Evolutionary conservation across 2,797 vertebrate species (phyloP), one percentile per base, ranked within the genome.

Genomic region (Mycteria americana): DNA sequence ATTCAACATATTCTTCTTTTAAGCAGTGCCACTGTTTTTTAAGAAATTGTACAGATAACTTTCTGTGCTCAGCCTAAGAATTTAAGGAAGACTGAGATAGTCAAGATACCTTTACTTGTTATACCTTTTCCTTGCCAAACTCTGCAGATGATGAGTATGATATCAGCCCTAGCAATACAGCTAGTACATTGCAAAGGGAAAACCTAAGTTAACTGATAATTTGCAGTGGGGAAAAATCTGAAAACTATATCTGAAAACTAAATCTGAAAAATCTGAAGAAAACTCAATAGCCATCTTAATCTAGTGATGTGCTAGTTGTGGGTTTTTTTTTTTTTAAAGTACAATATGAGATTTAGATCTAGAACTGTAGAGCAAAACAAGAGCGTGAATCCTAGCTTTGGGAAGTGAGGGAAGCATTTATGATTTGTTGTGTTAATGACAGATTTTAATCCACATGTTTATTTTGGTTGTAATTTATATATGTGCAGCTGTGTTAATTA

Each of bases 101-200:
- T 35, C 59, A 76, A 76, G 31, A 35, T 16, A 18, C 51, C 22
- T 72, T 39, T 54, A 7, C 13, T 46, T 0, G 0, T 62, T 33
- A 33, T 11, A 41, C 8, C 8, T 75, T 51, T 80, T 48, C 33
- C 25, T 53, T 85, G 75, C 45, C n/a, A 45, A 39, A 19, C 39
- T 59, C 54, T 56, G 46, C 51, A 78, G 79, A 84, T 41, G 23
- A 56, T 78, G 57, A 7, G 35, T 51, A 0, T 45, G 28, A 9
- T 72, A 35, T 16, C 21, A 69, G 39, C 12, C 28, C 35, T 53
- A 56, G 37, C 28, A 79, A 41, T 62, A 41, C 28, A 31, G 24
- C 21, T 13, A n/a, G 22, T 33, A 50, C 10, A 6, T 30, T 51
- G 54, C 22, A 62, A 51, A 54, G 35, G 28, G n/a, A 46, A 93